phyloP scores from a whole-genome alignment of 1,140 invertebrate genomes.

The Lepidurus couesii region DNA sequence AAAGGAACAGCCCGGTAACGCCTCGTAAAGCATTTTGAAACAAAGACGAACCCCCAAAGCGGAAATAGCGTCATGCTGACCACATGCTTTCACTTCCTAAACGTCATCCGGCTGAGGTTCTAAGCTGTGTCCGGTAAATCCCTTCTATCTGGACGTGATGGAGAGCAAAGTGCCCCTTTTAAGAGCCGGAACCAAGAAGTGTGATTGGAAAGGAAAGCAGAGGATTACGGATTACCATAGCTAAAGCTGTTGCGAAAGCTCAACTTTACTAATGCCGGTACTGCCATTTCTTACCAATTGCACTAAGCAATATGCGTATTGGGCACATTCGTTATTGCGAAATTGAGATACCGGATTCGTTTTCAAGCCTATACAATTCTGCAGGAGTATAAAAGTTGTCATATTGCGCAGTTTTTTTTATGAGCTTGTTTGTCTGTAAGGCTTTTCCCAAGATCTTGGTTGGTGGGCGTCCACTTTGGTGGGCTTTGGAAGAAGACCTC shows the following conservation, averaged over 20 bases:
- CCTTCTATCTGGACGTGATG: neutral
- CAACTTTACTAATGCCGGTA: neutral
- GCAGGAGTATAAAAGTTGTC: neutral
- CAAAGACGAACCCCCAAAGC: neutral
- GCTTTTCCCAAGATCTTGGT: neutral
- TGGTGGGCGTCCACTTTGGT: neutral
- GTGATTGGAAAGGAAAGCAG: neutral
- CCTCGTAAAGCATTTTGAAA: neutral
- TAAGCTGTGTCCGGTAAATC: neutral
- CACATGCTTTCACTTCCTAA: constrained; percentile 21
- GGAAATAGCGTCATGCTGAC: constrained; percentile 1
- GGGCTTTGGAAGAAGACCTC: neutral
- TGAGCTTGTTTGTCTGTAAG: neutral
- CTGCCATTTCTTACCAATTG: neutral
- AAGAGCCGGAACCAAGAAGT: neutral
- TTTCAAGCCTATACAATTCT: neutral
- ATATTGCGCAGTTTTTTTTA: neutral
- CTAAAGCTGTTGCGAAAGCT: neutral
- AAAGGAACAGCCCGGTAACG: neutral
- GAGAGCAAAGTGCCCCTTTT: neutral
- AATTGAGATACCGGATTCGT: neutral
- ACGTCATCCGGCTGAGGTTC: constrained; percentile 12
- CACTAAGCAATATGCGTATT: no score
- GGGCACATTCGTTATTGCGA: neutral
- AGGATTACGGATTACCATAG: neutral